Conservation (phyloP, 1,140 invertebrate species). For the Neocloeon triangulifer region DNA sequence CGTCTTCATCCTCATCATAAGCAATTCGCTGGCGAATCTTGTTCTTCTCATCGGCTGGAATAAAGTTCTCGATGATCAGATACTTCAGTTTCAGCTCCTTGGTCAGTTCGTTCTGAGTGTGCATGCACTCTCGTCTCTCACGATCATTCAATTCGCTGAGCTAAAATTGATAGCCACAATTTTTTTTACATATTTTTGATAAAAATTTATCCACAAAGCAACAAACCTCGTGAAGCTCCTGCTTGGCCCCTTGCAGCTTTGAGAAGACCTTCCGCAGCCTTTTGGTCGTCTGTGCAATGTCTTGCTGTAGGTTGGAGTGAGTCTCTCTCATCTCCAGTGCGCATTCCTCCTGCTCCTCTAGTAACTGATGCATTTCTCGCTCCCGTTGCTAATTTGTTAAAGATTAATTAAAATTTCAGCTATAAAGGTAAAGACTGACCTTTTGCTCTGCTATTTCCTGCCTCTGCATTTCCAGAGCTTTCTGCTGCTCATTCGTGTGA, state of each 20-base stretch:
- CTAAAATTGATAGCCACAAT: conserved; percentile 10
- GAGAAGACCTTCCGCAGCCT: conserved; percentile 54
- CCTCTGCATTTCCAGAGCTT: conserved; percentile 52
- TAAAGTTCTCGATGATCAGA: conserved; percentile 91
- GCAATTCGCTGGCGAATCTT: conserved; percentile 51
- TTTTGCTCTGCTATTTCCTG: conserved; percentile 68
- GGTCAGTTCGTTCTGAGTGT: conserved; percentile 53
- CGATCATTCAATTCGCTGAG: conserved; percentile 60
- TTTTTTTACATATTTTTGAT: conserved; percentile 1
- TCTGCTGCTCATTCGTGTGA: conserved; percentile 72
- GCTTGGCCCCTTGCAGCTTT: conserved; percentile 31
- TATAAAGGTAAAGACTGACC: conserved; percentile 17
- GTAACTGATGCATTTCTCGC: conserved; percentile 64
- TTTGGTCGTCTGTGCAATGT: conserved; percentile 79
- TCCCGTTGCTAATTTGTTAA: conserved; percentile 23
- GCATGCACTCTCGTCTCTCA: conserved; percentile 57
- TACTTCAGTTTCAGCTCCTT: conserved; percentile 55
- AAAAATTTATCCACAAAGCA: no score
- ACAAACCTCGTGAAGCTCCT: no score
- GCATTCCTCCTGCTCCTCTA: conserved; percentile 73
- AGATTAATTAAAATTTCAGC: not conserved
- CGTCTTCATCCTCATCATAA: conserved; percentile 75
- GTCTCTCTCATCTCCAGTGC: conserved; percentile 65
- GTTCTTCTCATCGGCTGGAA: conserved; percentile 72
- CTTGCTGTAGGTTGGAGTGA: conserved; percentile 68